A percentile compares a stretch with the other conserved stretches of the same genome.
Conservation (phyloP, 2,113 vertebrate species). For the Neopipo cinnamomea region DNA sequence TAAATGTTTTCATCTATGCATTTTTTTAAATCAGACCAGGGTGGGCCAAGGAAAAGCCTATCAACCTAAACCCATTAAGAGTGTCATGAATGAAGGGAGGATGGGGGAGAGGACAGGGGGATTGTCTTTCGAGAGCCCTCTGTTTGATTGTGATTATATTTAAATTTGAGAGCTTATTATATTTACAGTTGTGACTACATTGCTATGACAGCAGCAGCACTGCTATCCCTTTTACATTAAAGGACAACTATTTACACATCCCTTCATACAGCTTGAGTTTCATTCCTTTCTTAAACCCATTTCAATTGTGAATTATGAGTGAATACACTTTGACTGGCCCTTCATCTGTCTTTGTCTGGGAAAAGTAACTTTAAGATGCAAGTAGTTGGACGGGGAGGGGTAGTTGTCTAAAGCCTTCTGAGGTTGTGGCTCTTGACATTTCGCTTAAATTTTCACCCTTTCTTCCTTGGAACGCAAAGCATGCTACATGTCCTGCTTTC, state of each 20-base stretch:
- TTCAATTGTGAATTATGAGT: background rate
- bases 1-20: background rate
- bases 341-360: background rate
- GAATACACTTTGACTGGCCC: background rate
- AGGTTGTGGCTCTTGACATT: background rate
- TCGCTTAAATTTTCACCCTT: background rate
- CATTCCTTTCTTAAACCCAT: background rate
- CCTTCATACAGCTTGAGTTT: background rate
- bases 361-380: background rate
- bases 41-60: background rate
- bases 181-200: background rate
- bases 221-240: background rate
- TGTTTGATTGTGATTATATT: background rate
- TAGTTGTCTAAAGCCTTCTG: background rate
- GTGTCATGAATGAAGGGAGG: background rate
- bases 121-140: background rate
- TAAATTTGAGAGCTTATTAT: background rate
- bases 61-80: background rate
- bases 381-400: background rate
- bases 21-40: conserved; percentile 1
- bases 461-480: background rate
- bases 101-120: background rate
- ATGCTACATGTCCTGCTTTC: background rate
- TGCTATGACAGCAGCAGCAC: background rate
- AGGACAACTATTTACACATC: background rate